Evolutionary conservation across 2,797 vertebrate genomes (phyloP), one percentile per base, ranked within the genome.

Genomic region (Danio jaintianensis): DNA sequence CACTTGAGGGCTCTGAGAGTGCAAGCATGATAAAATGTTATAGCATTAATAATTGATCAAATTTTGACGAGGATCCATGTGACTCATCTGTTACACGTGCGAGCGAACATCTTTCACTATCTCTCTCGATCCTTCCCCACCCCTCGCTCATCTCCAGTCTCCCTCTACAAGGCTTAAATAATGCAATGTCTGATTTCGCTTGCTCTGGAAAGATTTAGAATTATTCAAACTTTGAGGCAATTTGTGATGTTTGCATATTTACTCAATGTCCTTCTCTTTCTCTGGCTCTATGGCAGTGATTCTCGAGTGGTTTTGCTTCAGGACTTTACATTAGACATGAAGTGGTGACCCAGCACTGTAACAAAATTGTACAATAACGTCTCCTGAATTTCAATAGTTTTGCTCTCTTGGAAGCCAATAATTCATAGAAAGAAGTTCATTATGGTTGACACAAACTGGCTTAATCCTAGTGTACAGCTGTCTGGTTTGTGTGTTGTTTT

Each of bases 41-140:
- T 38, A 74, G 50, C 66, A 76, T 87, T 79, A 86, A 86, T 22
- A 77, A 88, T 88, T 84, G 59, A 88, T 83, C 1, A 18, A 76
- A 79, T 83, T 81, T 78, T 81, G 78, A 82, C 75, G 47, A 73
- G 68, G 12, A 71, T 74, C 56, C 82, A 83, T 76, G 82, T 83
- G 82, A 81, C 47, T 38, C 58, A 76, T 84, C 69, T 75, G 67
- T 84, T 81, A 79, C 82, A 81, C 80, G 71, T 82, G 85, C 70
- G 58, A 56, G 56, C 15, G 8, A 64, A 78, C 42, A 53, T 53
- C 61, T 71, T 69, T 80, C 76, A 70, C 80, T 61, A 62, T 29
- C 50, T 82, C 20, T 47, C 45, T 72, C 50, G 68, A 10, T 52
- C 22, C 38, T 18, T 40, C 47, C 58, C 56, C 29, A 47, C 45